Base-by-base conservation (phyloP, 2,113 vertebrate species). In the Scomber colias region DNA sequence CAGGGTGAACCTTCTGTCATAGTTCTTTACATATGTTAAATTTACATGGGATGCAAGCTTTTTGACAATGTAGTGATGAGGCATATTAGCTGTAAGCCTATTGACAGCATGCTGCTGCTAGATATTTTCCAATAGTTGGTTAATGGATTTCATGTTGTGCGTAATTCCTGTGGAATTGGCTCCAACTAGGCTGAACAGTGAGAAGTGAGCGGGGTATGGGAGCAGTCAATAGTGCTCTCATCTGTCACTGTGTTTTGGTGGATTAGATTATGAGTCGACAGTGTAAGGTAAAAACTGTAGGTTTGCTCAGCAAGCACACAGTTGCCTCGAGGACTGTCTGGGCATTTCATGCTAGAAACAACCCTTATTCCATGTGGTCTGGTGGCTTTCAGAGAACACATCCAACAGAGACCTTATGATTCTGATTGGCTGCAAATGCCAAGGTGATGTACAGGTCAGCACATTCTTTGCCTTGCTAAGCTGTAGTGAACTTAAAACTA, bases 121-220 rank as follows among this genome's bases (percentile, higher is more conserved):
- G 77, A 71, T 83, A 65, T 91, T 84, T 83, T 53, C 46, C 63
- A 81, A 63, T 76, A 62, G 80, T 77, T 83, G 69, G 35, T 67
- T 92, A 92, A 89, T 90, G 78, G 87, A 73, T 74, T 86, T 91
- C 91, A 91, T 88, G 85, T 82, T 83, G 91, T 87, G 90, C 81
- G 84, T 89, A 89, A 85, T 90, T 91, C 90, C 84, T 88, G 88
- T 91, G 84, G 76, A 79, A 85, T 82, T 90, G 78, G 59, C 79
- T 85, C 84, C 82, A 57, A 81, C 87, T 70, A 83, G 75, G 84
- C 77, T 72, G 62, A 84, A 75, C 77, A 67, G 75, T 72, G 44
- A 48, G 69, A 55, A 60, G 55, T 21, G 68, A 81, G 74, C 17
- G 35, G 0, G 19, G 0, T 27, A n/a, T 9, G 8, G 27, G 19